Base-by-base conservation (phyloP, 2,888 invertebrate genomes). In the Oscheius sp. region DNA sequence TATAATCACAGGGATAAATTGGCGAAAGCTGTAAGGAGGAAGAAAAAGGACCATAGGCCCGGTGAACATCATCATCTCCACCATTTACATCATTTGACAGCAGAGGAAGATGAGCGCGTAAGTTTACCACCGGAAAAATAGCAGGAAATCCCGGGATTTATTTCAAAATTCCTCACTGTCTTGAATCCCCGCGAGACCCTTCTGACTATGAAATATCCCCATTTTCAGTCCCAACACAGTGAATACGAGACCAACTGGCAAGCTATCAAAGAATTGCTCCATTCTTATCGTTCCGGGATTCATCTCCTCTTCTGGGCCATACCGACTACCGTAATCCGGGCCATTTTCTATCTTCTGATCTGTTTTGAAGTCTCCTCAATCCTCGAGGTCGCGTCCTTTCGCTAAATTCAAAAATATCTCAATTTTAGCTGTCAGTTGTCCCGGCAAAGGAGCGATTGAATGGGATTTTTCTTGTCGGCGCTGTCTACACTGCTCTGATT, bases 331-430 rank as follows among this genome's bases (percentile, higher is more conserved):
- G 79, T 86, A 13, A 69, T 87, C 7, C 75, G 87, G 46, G 85
- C 86, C 0, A 66, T 85, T 5, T 85, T 87, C 78, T 85, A 85
- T 59, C 75, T 87, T 1, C 76, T 87, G 16, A 85, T 87, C 21
- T 87, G 87, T 72, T 87, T 87, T 76, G 84, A 87, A 79, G 84
- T 87, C 6, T 82, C 87, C 1, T 85, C 86, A 1, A 80, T 87
- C n/a, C 69, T 87, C 6, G 87, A 87, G 73, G 84, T 85, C n/a
- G n/a, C n/a, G 21, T 35, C 35, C 35, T 35, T 35, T 35, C 9
- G 3, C 3, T 35, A 3, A 3, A 49, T 49, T 7, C 3, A 49
- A 49, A 18, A 49, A 18, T 18, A 5, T 18, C 6, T 49, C n/a
- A n/a, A n/a, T 49, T 49, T 49, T 49, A 49, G 49, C 49, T 49